A percentile compares a stretch with the other conserved stretches of the same genome.
Evolutionary conservation across 2,113 vertebrate genomes (phyloP).

Genomic region (Nannospalax galili): DNA sequence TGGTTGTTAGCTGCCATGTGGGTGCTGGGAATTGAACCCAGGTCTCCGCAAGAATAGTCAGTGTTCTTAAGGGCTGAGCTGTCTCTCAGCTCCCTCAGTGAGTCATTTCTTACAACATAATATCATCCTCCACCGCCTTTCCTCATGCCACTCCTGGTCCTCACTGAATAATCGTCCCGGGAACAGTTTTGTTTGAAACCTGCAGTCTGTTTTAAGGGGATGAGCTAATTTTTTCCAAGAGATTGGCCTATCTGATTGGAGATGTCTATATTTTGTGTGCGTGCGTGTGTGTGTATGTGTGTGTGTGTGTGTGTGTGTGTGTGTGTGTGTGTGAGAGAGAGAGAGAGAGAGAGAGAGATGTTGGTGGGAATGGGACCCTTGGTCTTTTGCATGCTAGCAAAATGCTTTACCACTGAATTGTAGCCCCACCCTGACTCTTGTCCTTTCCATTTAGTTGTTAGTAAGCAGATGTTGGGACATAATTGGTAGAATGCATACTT

Average conservation of each 20-base stretch:
- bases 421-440: neutral
- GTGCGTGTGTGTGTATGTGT: too few species aligned
- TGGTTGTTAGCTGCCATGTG: too few species aligned
- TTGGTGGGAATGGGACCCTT: neutral
- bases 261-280: neutral
- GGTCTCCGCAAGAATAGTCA: too few species aligned
- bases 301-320: too few species aligned
- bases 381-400: neutral
- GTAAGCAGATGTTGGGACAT: neutral
- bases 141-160: neutral
- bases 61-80: too few species aligned
- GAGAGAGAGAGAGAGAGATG: too few species aligned
- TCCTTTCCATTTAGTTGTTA: neutral
- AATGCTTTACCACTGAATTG: neutral
- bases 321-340: too few species aligned
- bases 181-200: neutral
- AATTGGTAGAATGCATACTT: neutral
- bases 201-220: neutral
- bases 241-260: neutral
- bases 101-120: accelerated
- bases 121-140: neutral
- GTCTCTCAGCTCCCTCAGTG: too few species aligned
- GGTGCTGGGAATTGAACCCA: too few species aligned
- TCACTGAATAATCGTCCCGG: neutral
- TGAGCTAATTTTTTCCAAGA: neutral